phyloP scores from a whole-genome alignment of 2,797 vertebrate genomes.

The Podargus strigoides region DNA sequence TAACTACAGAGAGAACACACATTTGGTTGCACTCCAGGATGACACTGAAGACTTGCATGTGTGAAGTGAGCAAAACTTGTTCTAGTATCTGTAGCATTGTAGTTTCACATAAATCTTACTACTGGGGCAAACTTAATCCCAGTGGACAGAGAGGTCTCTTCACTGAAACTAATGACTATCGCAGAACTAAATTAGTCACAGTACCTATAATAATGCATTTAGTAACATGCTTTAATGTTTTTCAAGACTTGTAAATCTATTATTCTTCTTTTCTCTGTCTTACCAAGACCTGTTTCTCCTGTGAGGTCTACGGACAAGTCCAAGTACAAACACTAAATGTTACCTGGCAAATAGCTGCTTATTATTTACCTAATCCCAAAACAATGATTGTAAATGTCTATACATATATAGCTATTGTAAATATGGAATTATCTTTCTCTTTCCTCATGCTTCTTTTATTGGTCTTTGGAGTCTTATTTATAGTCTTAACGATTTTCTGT shows the following conservation, averaged over 20 bases:
- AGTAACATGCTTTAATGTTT: neutral
- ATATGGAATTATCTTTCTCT: neutral
- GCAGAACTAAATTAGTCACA: neutral
- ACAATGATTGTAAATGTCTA: neutral
- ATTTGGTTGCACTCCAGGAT: neutral
- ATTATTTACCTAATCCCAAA: conserved; percentile 11
- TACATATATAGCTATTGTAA: neutral
- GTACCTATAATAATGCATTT: neutral
- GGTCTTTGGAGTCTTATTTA: conserved; percentile 36
- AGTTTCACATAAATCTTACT: neutral
- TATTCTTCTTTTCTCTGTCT: neutral
- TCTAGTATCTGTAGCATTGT: neutral
- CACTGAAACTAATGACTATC: neutral
- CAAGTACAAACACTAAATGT: neutral
- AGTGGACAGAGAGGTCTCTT: neutral
- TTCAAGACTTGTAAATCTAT: neutral
- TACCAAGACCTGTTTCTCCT: neutral
- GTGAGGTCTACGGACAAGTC: neutral
- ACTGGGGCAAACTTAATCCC: neutral
- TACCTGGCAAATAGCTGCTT: neutral
- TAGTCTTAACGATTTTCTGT: neutral
- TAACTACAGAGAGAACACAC: neutral
- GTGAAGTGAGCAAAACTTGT: neutral
- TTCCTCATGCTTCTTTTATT: conserved; percentile 4
- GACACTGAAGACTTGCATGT: neutral